Evolutionary conservation across 1,140 invertebrate genomes (phyloP), one percentile per base, ranked within the genome.

Genomic region (Pomacea maculata): DNA sequence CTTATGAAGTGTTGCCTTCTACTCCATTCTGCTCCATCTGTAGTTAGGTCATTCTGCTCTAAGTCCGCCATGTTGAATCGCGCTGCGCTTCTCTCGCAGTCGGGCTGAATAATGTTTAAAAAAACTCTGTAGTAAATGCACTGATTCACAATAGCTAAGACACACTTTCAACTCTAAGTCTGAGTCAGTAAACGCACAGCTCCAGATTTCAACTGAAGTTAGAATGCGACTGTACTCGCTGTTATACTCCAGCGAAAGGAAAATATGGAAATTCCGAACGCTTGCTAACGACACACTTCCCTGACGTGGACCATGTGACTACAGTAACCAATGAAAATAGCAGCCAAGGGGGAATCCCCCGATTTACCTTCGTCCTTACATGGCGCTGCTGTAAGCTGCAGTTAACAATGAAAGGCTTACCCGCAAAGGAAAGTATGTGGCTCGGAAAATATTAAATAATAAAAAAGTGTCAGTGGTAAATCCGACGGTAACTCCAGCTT

Each of bases 1-100:
- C 74, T 25, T 17, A 19, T 29, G 29, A 55, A 63, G 29, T 61
- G 45, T 55, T 34, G 19, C 52, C 45, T 21, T 70, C 67, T 78
- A 14, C 65, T 21, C 45, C 45, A 65, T 25, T 78, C 29, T n/a
- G 54, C 14, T 68, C 45, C 67, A 54, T 78, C 77, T 54, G 77
- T 78, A n/a, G 34, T 67, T 67, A 78, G 54, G 67, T 71, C 67
- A 65, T n/a, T 21, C 29, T 52, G 77, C 25, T 65, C 45, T 11
- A 78, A n/a, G 54, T 78, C 77, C 77, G 77, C 77, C 77, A 78
- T 78, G 21, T 78, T 78, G 77, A 78, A 78, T 70, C n/a, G 57
- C 65, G 15, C 52, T 45, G 19, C 45, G 54, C 64, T 55, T 45
- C 21, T 67, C 19, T 55, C 29, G 21, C 57, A 55, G 25, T 25